Conservation (phyloP, 2,888 invertebrate genomes). For the Idaea biselata region DNA sequence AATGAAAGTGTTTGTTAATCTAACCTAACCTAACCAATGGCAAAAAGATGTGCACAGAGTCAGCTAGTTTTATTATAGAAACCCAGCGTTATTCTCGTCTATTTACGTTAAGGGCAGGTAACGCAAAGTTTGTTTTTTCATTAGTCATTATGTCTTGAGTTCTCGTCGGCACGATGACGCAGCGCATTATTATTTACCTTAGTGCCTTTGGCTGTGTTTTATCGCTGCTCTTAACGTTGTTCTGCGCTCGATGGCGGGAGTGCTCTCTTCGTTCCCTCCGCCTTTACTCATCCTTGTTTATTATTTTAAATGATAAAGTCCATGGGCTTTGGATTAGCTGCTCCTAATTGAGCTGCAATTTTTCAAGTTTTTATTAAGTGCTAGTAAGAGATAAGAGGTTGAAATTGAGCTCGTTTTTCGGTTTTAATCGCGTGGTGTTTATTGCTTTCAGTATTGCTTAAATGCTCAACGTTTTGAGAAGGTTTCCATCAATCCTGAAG, state of each 20-base stretch:
- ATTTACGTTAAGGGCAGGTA: constrained; percentile 6
- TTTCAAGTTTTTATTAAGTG: neutral
- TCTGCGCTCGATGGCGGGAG: neutral
- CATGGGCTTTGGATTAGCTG: neutral
- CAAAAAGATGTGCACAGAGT: no score
- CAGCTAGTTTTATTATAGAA: no score
- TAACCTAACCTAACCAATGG: no score
- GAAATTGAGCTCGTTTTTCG: no score
- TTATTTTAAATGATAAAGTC: neutral
- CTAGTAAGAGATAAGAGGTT: no score
- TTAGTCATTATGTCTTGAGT: constrained; percentile 26
- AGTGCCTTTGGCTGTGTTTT: constrained; percentile 38
- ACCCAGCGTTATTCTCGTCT: neutral
- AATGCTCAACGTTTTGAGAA: no score
- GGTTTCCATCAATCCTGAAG: no score
- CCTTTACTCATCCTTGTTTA: neutral
- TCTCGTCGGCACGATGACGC: constrained; percentile 35
- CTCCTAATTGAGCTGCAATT: neutral
- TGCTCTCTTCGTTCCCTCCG: neutral
- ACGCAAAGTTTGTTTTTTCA: constrained; percentile 30
- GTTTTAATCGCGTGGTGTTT: no score
- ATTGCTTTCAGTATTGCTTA: no score
- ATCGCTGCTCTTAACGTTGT: constrained; percentile 19
- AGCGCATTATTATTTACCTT: constrained; percentile 35
- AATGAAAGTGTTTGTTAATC: no score